These are phyloP conservation scores for Brachionus asplanchnoidis DNA, from an alignment of 1,140 invertebrate genomes.

Conservation along the genomic window DNA sequence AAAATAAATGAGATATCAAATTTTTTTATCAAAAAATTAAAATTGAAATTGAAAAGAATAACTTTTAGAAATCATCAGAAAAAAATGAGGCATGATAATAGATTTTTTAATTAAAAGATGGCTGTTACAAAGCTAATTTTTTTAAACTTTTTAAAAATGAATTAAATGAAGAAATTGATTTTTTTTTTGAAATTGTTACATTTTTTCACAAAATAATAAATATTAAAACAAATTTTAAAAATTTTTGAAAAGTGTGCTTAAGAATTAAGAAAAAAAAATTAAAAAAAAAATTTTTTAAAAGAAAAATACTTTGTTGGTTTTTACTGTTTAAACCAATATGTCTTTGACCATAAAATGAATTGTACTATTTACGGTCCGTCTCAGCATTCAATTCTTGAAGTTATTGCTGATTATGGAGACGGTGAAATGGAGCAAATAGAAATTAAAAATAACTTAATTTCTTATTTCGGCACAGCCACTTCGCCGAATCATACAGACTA, in stretches of 20 bases:
- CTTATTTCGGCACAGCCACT: not conserved
- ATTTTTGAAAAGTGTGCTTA: not conserved
- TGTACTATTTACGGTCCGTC: not conserved
- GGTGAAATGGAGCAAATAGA: not conserved
- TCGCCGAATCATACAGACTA: not conserved
- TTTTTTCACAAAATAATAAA: too few species aligned
- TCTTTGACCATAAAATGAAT: not conserved
- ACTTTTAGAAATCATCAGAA: too few species aligned
- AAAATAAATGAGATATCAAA: too few species aligned
- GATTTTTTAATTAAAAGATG: too few species aligned
- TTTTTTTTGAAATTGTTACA: too few species aligned
- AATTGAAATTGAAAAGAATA: too few species aligned
- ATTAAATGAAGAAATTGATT: too few species aligned
- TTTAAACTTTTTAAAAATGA: too few species aligned
- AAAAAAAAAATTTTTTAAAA: not conserved
- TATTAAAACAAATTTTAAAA: not conserved
- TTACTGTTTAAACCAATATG: not conserved
- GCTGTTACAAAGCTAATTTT: too few species aligned
- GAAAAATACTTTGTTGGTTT: not conserved
- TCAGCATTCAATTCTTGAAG: not conserved
- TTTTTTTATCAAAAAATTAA: too few species aligned
- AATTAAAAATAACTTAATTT: not conserved
- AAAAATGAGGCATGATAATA: too few species aligned
- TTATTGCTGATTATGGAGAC: not conserved
- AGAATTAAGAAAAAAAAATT: not conserved